Base-by-base conservation (phyloP, 2,113 vertebrate genomes). In the Oreochromis aureus region DNA sequence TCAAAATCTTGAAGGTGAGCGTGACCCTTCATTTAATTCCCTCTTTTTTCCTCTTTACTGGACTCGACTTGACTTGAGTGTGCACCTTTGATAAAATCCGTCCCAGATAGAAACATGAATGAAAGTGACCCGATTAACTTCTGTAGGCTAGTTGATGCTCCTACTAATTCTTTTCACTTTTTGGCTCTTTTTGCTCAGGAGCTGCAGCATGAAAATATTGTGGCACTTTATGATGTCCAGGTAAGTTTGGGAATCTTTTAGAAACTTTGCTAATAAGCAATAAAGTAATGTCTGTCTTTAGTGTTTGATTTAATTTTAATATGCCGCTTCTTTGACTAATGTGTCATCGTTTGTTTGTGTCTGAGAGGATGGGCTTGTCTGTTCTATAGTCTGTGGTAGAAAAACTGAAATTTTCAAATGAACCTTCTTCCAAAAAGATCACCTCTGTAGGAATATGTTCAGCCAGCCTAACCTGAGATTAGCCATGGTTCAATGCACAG, bases 141-240 rank as follows among this genome's bases (percentile, higher is more conserved):
- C 46, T 27, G 5, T 5, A 6, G 55, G 15, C 19, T 10, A n/a
- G 5, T 53, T 76, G 7, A 76, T 8, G 54, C 16, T 55, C 0
- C 2, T 19, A 34, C 30, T 87, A 53, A 91, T 30, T 44, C 19
- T 22, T 63, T 56, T 86, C 32, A 7, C 55, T 7, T 82, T 46
- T 87, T 13, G 71, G 12, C n/a, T 87, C 93, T 95, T 16, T 94
- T 91, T 94, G n/a, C 92, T 86, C 93, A 99, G 98, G 98, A 99
- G 93, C 97, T 99, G 95, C 98, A 99, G 92, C 98, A 99, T 93
- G 98, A 99, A 95, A 99, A 99, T 93, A 99, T 99, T 76, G 98
- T 99, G 88, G 98, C 97, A 30, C 98, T 99, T 91, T 99, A 99
- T 84, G 98, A 99, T 95, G 98, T 99, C 87, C 98, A 99, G 98